Percentiles rank a stretch among this genome's conserved stretches.
Evolutionary conservation across 2,113 vertebrate genomes (phyloP).

Genomic region (Piliocolobus tephrosceles): DNA sequence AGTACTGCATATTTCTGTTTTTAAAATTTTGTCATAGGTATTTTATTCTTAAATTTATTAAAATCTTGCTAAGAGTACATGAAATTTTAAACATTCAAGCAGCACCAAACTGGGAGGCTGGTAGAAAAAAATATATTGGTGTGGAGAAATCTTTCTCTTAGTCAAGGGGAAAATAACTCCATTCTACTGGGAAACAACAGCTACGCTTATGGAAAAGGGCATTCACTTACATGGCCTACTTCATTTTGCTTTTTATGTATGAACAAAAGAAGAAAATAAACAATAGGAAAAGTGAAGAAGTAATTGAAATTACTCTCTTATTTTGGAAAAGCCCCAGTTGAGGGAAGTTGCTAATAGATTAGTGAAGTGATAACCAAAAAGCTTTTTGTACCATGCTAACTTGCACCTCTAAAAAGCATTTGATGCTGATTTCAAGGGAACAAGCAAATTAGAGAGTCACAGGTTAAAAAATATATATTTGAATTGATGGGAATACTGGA

Average conservation of each 20-base stretch:
- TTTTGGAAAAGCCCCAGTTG: background rate
- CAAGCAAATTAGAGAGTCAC: background rate
- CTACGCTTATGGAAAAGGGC: background rate
- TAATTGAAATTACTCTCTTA: background rate
- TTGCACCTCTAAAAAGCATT: background rate
- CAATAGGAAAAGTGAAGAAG: background rate
- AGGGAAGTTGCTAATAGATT: background rate
- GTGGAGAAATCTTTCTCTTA: background rate
- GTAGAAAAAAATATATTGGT: background rate
- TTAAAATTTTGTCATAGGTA: background rate
- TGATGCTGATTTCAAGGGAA: background rate
- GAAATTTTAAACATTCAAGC: background rate
- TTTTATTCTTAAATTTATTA: background rate
- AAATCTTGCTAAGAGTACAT: background rate
- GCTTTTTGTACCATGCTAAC: background rate
- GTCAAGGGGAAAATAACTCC: background rate
- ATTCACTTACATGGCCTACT: background rate
- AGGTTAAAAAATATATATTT: background rate
- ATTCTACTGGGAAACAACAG: background rate
- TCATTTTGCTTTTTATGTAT: background rate
- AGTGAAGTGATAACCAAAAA: background rate
- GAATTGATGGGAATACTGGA: background rate
- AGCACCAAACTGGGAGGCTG: background rate
- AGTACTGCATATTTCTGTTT: background rate
- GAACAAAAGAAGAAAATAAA: slow-evolving; percentile 36